phyloP scores from a whole-genome alignment of 2,888 invertebrate species.

The Euproctis similis region DNA sequence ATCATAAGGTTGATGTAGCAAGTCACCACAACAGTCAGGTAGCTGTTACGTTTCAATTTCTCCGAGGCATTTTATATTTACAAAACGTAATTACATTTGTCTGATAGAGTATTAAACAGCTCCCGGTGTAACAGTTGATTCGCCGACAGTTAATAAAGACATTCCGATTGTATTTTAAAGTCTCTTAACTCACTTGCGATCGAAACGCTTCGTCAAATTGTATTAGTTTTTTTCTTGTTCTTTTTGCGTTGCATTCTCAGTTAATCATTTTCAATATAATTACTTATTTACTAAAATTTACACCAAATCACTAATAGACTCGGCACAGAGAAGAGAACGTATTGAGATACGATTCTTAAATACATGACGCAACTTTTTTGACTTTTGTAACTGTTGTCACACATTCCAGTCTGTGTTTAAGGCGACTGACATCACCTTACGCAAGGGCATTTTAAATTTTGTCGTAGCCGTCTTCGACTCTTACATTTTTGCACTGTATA shows the following conservation, averaged over 20 bases:
- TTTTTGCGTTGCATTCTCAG: constrained; percentile 32
- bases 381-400: no score
- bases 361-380: no score
- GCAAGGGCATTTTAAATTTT: no score
- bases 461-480: no score
- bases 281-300: no score
- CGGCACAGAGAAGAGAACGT: no score
- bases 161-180: constrained; percentile 63
- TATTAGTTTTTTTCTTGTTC: constrained; percentile 17
- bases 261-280: constrained; percentile 32
- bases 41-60: constrained; percentile 73
- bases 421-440: no score
- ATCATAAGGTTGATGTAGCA: constrained; percentile 55
- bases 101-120: constrained; percentile 70
- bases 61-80: constrained; percentile 73
- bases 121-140: constrained; percentile 61
- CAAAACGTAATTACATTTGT: constrained; percentile 76
- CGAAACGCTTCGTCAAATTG: constrained; percentile 43
- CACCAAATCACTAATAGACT: no score
- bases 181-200: constrained; percentile 50
- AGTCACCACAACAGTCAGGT: constrained; percentile 66
- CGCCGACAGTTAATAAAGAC: constrained; percentile 74
- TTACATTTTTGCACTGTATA: no score
- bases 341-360: no score
- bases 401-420: no score